These are phyloP conservation scores for Orthosia gothica DNA, from an alignment of 2,888 invertebrate species.

Conservation along the genomic window DNA sequence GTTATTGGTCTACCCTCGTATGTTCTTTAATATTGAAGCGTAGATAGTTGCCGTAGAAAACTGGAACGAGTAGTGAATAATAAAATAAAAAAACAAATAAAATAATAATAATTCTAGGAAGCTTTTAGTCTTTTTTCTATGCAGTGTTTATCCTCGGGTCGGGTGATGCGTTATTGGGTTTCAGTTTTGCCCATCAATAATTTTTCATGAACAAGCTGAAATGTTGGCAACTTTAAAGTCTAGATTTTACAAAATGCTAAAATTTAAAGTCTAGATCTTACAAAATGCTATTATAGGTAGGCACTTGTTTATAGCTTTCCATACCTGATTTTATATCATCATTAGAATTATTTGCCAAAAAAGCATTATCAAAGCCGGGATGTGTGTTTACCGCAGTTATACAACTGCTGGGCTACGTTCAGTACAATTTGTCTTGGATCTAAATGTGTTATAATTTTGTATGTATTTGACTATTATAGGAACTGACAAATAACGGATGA, in stretches of 20 bases:
- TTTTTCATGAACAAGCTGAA: not conserved
- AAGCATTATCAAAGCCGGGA: too few species aligned
- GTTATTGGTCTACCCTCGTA: slow-evolving; percentile 2
- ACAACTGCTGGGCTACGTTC: not conserved
- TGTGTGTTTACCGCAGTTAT: too few species aligned
- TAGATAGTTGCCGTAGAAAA: not conserved
- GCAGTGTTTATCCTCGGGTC: too few species aligned
- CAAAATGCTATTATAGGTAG: not conserved
- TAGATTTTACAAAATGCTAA: not conserved
- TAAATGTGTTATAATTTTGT: too few species aligned
- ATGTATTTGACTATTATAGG: not conserved
- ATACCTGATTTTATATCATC: too few species aligned
- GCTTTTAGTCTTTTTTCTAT: not conserved
- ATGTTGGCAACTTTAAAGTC: not conserved
- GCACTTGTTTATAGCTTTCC: too few species aligned
- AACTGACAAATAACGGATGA: too few species aligned
- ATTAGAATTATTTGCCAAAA: too few species aligned
- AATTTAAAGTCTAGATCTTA: not conserved
- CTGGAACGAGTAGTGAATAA: not conserved
- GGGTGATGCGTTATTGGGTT: not conserved
- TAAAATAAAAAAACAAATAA: too few species aligned
- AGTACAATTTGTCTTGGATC: too few species aligned
- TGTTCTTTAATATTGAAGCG: not conserved
- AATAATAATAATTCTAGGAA: not conserved
- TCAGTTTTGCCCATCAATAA: too few species aligned